Base-by-base conservation (phyloP, 2,888 invertebrate species). In the Ectemnius lituratus region DNA sequence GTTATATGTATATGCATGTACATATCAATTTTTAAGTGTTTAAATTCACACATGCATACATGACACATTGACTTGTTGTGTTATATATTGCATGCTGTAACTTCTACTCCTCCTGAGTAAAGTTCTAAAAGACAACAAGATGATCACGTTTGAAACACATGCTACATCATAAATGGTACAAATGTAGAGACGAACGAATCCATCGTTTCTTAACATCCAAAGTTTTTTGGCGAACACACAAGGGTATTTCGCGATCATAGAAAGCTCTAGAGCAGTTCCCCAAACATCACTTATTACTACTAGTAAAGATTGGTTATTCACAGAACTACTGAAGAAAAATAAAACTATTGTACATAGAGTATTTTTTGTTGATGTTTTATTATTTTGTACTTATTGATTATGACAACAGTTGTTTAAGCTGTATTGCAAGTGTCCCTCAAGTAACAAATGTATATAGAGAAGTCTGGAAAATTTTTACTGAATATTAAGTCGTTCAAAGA, bases 291-390 rank as follows among this genome's bases (percentile, higher is more conserved):
- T 81, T 83, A 82, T 61, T 70, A 73, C 82, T 80, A 83, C 75
- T 62, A 76, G 52, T 58, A 69, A 76, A 78, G 52, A 80, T 79
- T 75, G 82, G 67, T 83, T 80, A 81, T 78, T 76, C 76, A 80
- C 37, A 11, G 8, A 37, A 37, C 77, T 77, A 84, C 70, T 78
- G 77, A 82, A 85, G 73, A 82, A 81, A 84, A 90, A 90, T 90
- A 90, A 90, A 90, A 83, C 78, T 86, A 84, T 86, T 90, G 90
- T 90, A 90, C 86, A 89, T 89, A 90, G 88, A 89, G 85, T 87
- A 85, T 86, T 85, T 86, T 88, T 88, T 82, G 85, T 88, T 86
- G 86, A 87, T 84, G 84, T 85, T 87, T 85, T 86, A 84, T 88
- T 86, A 83, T 83, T 86, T 84, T 86, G 76, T 81, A 81, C 79